Evolutionary conservation across 2,113 vertebrate species (phyloP).

Genomic region (Alligator mississippiensis): DNA sequence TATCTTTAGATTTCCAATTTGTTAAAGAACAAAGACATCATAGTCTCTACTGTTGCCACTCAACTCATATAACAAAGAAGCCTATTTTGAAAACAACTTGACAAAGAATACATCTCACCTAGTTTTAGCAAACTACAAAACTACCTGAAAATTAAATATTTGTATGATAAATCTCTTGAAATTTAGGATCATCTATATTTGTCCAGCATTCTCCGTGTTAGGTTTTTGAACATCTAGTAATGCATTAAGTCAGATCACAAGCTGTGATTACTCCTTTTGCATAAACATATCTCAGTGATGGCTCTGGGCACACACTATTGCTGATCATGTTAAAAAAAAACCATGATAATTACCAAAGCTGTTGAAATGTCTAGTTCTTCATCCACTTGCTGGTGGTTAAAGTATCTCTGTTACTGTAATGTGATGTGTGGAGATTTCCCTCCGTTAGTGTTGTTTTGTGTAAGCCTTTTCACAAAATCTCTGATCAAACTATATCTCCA

Average conservation of each 20-base stretch:
- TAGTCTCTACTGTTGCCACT: neutral
- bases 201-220: constrained; percentile 21
- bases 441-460: neutral
- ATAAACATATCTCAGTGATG: constrained; percentile 47
- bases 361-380: constrained; percentile 40
- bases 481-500: neutral
- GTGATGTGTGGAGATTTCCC: neutral
- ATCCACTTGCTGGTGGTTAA: neutral
- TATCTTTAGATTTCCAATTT: neutral
- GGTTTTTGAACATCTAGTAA: constrained; percentile 30
- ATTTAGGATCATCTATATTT: constrained; percentile 20
- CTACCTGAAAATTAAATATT: neutral
- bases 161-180: neutral
- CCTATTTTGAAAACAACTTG: neutral
- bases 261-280: constrained; percentile 21
- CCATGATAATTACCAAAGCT: constrained; percentile 58
- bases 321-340: constrained; percentile 54
- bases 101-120: neutral
- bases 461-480: neutral
- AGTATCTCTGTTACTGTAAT: neutral
- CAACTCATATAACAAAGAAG: neutral
- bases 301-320: constrained; percentile 20
- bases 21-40: neutral
- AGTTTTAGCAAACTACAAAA: neutral
- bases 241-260: neutral